Conservation (phyloP, 2,113 vertebrate genomes). For the Protobothrops flavoviridis region DNA sequence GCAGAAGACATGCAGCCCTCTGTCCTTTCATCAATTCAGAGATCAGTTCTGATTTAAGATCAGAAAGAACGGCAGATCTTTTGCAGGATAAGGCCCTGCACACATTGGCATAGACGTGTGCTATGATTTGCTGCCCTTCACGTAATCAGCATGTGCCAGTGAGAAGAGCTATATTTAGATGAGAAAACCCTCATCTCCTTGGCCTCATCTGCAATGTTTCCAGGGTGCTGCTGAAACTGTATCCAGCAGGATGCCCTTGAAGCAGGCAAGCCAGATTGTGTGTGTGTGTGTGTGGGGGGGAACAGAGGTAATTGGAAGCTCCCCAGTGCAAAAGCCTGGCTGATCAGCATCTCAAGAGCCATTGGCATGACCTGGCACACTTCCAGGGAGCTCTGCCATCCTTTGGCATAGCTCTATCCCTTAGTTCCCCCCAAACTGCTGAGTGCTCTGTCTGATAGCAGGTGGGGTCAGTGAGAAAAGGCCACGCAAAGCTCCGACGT, state of each 20-base stretch:
- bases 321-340: too few species aligned
- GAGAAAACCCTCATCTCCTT: not conserved
- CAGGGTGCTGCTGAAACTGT: not conserved
- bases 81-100: not conserved
- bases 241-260: not conserved
- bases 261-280: not conserved
- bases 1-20: not conserved
- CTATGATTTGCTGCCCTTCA: not conserved
- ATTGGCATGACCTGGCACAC: not conserved
- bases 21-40: not conserved
- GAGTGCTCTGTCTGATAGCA: not conserved
- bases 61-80: not conserved
- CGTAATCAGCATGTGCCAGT: not conserved
- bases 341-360: accelerated
- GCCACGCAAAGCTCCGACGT: not conserved
- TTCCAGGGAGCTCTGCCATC: not conserved
- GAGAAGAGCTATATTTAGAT: not conserved
- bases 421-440: not conserved
- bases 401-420: not conserved
- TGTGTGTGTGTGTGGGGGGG: not conserved
- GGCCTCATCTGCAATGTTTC: accelerated
- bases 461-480: not conserved
- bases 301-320: not conserved
- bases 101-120: not conserved
- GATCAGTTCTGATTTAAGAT: not conserved